Evolutionary conservation across 2,113 vertebrate genomes (phyloP).

Genomic region (Equus quagga): DNA sequence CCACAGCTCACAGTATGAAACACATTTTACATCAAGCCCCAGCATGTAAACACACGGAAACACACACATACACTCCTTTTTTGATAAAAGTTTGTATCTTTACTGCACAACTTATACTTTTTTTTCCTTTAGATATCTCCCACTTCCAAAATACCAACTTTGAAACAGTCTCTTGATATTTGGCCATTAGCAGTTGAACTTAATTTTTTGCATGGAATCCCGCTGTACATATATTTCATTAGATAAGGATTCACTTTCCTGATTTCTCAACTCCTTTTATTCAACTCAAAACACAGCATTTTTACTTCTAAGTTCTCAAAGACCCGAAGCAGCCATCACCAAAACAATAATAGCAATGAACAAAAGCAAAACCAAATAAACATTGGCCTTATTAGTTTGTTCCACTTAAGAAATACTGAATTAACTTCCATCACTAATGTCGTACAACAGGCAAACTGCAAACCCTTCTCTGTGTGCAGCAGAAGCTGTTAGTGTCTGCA

Average conservation of each 20-base stretch:
- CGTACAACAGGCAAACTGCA: background rate
- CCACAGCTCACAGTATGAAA: background rate
- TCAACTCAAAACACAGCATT: background rate
- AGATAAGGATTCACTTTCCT: background rate
- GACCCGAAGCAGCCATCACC: background rate
- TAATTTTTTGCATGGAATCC: background rate
- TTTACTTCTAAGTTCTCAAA: slow-evolving; percentile 28
- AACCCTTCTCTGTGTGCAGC: background rate
- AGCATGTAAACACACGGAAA: background rate
- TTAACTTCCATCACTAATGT: background rate
- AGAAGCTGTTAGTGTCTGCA: background rate
- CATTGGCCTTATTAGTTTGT: background rate
- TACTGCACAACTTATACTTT: background rate
- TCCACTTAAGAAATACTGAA: background rate
- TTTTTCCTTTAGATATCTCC: background rate
- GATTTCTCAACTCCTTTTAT: background rate
- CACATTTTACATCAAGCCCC: background rate
- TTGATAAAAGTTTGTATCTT: background rate
- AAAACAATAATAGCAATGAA: background rate
- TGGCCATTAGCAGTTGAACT: background rate
- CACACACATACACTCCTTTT: background rate
- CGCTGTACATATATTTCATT: background rate
- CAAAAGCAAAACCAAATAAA: background rate
- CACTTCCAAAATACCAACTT: background rate
- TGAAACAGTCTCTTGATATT: background rate